A percentile compares a stretch with the other conserved stretches of the same genome.
Evolutionary conservation across 2,113 vertebrate genomes (phyloP).

Genomic region (Lophochroa leadbeateri): DNA sequence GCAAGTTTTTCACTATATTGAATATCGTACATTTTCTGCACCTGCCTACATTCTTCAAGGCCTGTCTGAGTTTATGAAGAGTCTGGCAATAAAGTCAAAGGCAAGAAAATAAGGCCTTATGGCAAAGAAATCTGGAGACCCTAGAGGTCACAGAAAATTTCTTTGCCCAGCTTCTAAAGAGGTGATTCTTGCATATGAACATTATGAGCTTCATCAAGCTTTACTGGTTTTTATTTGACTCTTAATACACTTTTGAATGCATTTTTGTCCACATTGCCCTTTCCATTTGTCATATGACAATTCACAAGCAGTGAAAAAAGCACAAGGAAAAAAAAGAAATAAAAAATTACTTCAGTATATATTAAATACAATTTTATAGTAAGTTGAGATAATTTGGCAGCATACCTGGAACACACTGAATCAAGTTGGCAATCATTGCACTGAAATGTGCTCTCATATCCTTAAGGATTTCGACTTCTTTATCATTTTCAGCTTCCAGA

Average conservation of each 20-base stretch:
- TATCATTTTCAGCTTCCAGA: conserved; percentile 96
- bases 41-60: neutral
- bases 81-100: neutral
- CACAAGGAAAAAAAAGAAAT: neutral
- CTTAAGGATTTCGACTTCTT: conserved; percentile 96
- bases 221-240: neutral
- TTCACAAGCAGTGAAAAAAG: neutral
- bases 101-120: neutral
- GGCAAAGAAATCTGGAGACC: neutral
- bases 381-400: neutral
- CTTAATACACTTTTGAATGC: neutral
- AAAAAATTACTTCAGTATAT: neutral
- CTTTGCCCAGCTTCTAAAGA: neutral
- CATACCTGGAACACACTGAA: conserved; percentile 94
- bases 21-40: neutral
- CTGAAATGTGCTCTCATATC: conserved; percentile 98
- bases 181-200: neutral
- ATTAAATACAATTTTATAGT: neutral
- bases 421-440: conserved; percentile 93
- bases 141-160: neutral
- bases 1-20: neutral
- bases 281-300: neutral
- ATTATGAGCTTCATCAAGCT: neutral
- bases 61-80: neutral
- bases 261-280: neutral